Percentiles rank a stretch among this genome's conserved stretches.
Evolutionary conservation across 2,797 vertebrate species (phyloP).

Genomic region (Astyanax mexicanus): DNA sequence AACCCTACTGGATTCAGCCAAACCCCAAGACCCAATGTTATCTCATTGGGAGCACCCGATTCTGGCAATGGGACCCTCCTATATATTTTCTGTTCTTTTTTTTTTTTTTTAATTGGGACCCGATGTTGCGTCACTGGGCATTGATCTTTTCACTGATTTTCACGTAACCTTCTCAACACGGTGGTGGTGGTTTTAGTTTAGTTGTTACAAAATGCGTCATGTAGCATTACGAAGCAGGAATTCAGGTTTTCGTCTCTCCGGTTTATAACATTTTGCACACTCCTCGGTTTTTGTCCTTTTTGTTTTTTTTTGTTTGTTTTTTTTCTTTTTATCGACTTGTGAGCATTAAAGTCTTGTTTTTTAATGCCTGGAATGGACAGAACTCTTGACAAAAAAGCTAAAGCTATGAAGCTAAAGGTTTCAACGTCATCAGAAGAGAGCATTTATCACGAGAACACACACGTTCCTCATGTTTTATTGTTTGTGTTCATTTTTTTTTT

Average conservation of each 20-base stretch:
- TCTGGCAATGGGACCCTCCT: background rate
- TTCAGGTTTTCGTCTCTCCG: conserved; percentile 44
- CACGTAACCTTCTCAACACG: conserved; percentile 21
- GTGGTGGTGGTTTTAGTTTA: conserved; percentile 36
- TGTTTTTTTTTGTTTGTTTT: no score
- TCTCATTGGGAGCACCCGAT: background rate
- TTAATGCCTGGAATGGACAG: no score
- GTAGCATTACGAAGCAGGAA: conserved; percentile 57
- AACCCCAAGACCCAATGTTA: background rate
- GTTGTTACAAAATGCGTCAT: conserved; percentile 44
- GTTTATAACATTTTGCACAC: conserved; percentile 42
- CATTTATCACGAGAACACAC: conserved; percentile 6
- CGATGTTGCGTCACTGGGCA: background rate
- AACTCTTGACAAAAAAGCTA: no score
- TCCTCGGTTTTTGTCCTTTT: no score
- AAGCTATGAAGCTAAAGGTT: background rate
- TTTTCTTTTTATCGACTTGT: conserved; percentile 33
- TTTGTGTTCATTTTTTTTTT: background rate
- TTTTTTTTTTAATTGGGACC: background rate
- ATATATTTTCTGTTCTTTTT: no score
- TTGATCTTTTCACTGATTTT: conserved; percentile 5
- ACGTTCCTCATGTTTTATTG: background rate
- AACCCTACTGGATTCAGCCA: background rate
- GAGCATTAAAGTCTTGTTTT: conserved; percentile 45
- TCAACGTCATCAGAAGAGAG: background rate